These are phyloP conservation scores for Enteromius argenteus DNA, from an alignment of 2,797 vertebrate genomes.

Conservation along the genomic window DNA sequence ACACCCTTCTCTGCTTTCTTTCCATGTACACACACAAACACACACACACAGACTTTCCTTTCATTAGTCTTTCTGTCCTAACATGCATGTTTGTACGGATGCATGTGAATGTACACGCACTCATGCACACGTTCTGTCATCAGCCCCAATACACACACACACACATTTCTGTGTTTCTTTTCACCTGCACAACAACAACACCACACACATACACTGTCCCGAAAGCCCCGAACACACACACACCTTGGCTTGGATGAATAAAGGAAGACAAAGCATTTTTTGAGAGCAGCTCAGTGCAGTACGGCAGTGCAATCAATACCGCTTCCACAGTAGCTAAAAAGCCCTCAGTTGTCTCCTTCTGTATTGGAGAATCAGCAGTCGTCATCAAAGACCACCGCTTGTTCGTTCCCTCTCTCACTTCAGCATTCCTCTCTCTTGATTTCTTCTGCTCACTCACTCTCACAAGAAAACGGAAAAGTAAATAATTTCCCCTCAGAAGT, in stretches of 20 bases:
- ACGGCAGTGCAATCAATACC: slow-evolving; percentile 64
- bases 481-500: slow-evolving; percentile 48
- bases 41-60: slow-evolving; percentile 4
- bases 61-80: slow-evolving; percentile 46
- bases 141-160: slow-evolving; percentile 15
- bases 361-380: slow-evolving; percentile 67
- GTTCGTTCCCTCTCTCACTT: not conserved
- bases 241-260: slow-evolving; percentile 56
- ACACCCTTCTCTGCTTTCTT: slow-evolving; percentile 30
- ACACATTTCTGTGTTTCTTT: slow-evolving; percentile 39
- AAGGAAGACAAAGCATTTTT: slow-evolving; percentile 68
- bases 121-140: slow-evolving; percentile 24
- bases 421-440: slow-evolving; percentile 24
- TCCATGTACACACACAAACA: slow-evolving; percentile 28
- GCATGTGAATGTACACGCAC: slow-evolving; percentile 29
- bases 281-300: slow-evolving; percentile 62
- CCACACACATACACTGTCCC: slow-evolving; percentile 34
- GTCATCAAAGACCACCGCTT: slow-evolving; percentile 50
- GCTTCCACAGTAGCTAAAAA: slow-evolving; percentile 65
- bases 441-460: slow-evolving; percentile 19
- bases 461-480: slow-evolving; percentile 36
- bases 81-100: slow-evolving; percentile 27
- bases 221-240: slow-evolving; percentile 1
- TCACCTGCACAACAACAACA: slow-evolving; percentile 23
- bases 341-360: slow-evolving; percentile 55